phyloP scores from a whole-genome alignment of 2,797 vertebrate genomes.

The Catostomus latipinnis region DNA sequence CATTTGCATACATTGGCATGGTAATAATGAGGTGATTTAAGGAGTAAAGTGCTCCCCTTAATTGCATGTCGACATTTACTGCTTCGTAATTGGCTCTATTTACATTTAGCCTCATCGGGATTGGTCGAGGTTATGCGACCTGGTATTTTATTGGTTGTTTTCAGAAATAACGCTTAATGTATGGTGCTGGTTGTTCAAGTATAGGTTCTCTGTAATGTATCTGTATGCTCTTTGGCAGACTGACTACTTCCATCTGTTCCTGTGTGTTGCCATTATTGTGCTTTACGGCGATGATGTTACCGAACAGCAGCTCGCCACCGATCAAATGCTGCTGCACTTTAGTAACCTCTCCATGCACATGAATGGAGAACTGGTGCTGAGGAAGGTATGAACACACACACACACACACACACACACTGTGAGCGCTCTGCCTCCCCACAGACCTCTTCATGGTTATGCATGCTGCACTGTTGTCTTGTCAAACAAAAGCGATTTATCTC shows the following conservation, averaged over 20 bases:
- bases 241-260: slow-evolving; percentile 98
- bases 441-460: slow-evolving; percentile 74
- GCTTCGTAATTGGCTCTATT: slow-evolving; percentile 20
- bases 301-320: slow-evolving; percentile 92
- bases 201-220: slow-evolving; percentile 24
- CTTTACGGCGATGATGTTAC: slow-evolving; percentile 95
- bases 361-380: slow-evolving; percentile 95
- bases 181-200: not conserved
- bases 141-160: slow-evolving; percentile 13
- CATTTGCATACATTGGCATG: slow-evolving; percentile 58
- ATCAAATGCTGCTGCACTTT: slow-evolving; percentile 98
- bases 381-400: slow-evolving; percentile 82
- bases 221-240: slow-evolving; percentile 76
- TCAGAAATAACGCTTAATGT: not conserved
- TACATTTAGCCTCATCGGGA: not conserved
- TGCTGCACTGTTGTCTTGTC: slow-evolving; percentile 58
- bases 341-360: slow-evolving; percentile 98
- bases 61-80: slow-evolving; percentile 28
- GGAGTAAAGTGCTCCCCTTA: slow-evolving; percentile 37
- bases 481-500: slow-evolving; percentile 19
- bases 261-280: slow-evolving; percentile 96
- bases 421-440: not conserved
- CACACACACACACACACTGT: not conserved
- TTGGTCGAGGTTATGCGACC: not conserved
- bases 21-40: slow-evolving; percentile 51